These are phyloP conservation scores for Rhagium mordax DNA, from an alignment of 2,888 invertebrate species.

Conservation along the genomic window DNA sequence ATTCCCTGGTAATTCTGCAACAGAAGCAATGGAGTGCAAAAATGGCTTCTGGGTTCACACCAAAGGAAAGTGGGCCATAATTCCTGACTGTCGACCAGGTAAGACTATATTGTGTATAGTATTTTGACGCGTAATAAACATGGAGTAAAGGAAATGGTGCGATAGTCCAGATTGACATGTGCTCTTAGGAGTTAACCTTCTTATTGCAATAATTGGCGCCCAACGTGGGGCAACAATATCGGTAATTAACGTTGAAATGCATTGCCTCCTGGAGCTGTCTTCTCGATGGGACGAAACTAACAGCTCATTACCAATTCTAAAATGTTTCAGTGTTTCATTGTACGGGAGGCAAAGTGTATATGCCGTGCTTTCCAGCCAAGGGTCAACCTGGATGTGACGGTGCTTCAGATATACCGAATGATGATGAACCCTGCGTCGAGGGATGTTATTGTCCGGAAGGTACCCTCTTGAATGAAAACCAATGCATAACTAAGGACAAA, in stretches of 20 bases:
- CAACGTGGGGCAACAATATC: conserved; percentile 82
- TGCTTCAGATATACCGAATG: conserved; percentile 61
- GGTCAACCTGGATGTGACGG: conserved; percentile 83
- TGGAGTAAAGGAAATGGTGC: no score
- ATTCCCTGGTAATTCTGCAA: conserved; percentile 81
- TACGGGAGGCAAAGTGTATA: conserved; percentile 82
- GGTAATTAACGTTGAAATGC: no score
- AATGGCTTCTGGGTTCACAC: conserved; percentile 82
- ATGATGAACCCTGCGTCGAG: conserved; percentile 79
- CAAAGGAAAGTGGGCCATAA: conserved; percentile 74
- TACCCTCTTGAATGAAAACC: conserved; percentile 81
- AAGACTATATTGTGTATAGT: no score
- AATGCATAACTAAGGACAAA: conserved; percentile 79
- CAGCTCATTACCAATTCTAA: no score
- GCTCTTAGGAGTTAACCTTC: no score
- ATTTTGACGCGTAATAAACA: no score
- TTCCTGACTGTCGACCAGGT: conserved; percentile 84
- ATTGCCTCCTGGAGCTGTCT: no score
- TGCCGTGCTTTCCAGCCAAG: conserved; percentile 80
- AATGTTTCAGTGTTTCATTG: conserved; percentile 81
- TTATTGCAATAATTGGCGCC: conserved; percentile 80
- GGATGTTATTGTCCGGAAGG: conserved; percentile 92
- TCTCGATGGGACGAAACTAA: no score
- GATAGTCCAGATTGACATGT: no score
- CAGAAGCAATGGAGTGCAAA: conserved; percentile 79